phyloP scores from a whole-genome alignment of 2,797 vertebrate genomes.

The Cygnus olor region DNA sequence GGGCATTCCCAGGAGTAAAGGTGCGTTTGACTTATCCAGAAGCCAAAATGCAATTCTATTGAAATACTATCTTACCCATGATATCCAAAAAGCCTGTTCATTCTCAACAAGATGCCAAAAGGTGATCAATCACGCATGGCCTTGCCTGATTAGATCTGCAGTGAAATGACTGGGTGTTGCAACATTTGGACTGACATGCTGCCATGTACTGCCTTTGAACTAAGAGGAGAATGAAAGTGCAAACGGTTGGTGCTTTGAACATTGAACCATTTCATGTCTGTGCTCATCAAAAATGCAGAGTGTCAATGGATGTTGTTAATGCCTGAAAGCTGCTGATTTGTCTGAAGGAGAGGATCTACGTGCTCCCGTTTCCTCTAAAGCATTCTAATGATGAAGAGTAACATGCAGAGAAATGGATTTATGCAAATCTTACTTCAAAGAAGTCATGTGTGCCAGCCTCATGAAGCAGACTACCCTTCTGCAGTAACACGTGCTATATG shows the following conservation, averaged over 20 bases:
- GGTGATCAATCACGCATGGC: neutral
- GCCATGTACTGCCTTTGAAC: constrained; percentile 66
- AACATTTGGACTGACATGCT: constrained; percentile 72
- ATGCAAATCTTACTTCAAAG: constrained; percentile 54
- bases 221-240: constrained; percentile 63
- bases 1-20: neutral
- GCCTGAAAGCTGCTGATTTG: constrained; percentile 72
- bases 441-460: constrained; percentile 18
- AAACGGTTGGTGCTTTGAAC: constrained; percentile 71
- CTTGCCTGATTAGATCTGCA: constrained; percentile 43
- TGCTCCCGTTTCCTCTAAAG: constrained; percentile 70
- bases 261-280: constrained; percentile 70
- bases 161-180: constrained; percentile 72
- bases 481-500: constrained; percentile 6
- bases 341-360: constrained; percentile 65
- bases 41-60: neutral
- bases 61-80: neutral
- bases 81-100: constrained; percentile 1
- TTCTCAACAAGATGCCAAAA: neutral
- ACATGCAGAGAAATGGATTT: constrained; percentile 51
- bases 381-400: constrained; percentile 70
- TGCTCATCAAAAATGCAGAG: constrained; percentile 61
- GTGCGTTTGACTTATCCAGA: neutral
- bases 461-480: constrained; percentile 42
- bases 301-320: constrained; percentile 65